Base-by-base conservation (phyloP, 2,113 vertebrate species). In the Antechinus flavipes region DNA sequence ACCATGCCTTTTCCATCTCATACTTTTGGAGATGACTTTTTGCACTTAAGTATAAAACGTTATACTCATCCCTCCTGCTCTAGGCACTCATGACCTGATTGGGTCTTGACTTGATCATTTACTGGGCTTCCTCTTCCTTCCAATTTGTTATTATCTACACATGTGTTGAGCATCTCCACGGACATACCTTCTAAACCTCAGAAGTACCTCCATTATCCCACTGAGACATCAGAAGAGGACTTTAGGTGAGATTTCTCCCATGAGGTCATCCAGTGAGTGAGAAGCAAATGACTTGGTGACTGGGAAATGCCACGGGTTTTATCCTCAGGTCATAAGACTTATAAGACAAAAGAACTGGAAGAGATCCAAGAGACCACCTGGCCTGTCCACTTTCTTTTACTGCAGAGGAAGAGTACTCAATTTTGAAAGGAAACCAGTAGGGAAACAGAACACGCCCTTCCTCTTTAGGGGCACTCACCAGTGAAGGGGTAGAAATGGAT, bases 361-460 rank as follows among this genome's bases (percentile, higher is more conserved):
- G 27, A 23, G 5, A 23, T 0, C 35, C 1, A 2, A 84, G 19
- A 42, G 68, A 84, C n/a, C n/a, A 35, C 11, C 61, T 68, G 61
- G 30, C 35, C 12, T 68, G 11, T 30, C 12, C 30, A 84, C 6
- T 22, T 84, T 84, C n/a, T 84, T 42, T 84, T 84, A 42, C 7
- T 84, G n/a, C 16, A 42, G n/a, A 42, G 19, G n/a, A 84, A 42
- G n/a, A 84, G 68, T 0, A 8, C 35, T 84, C 68, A 84, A 42
- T 84, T 84, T 84, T 42, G 2, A 42, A 42, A 84, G 68, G 22
- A 10, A 84, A 42, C 42, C n/a, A 95, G 90, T 1, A 90, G 3
- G 92, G 22, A 96, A 61, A 96, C 27, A 95, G 84, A 94, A 90
- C 19, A 55, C 14, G 16, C 56, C n/a, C 0, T 89, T 55, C 93